These are phyloP conservation scores for Knipowitschia caucasica DNA, from an alignment of 2,797 vertebrate species.

Conservation along the genomic window DNA sequence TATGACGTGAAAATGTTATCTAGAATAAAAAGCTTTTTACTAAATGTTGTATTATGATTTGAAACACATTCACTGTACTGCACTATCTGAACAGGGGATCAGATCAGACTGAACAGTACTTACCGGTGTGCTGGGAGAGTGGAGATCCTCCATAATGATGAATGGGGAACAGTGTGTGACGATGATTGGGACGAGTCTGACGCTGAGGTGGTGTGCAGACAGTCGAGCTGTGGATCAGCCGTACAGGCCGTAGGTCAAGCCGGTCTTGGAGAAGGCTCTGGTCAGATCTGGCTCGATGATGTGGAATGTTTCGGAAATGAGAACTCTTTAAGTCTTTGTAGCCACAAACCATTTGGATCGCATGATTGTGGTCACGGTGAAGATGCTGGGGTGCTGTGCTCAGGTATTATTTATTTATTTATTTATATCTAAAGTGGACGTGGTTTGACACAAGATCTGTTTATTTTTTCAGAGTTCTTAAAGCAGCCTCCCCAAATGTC, in stretches of 20 bases:
- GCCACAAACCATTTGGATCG: rapidly evolving
- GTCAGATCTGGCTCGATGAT: background rate
- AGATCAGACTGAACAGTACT: no score
- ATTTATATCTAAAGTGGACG: background rate
- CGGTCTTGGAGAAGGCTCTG: constrained; percentile 4
- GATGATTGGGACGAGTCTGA: background rate
- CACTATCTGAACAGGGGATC: no score
- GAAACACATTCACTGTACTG: no score
- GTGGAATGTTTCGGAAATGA: constrained; percentile 13
- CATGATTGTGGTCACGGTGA: background rate
- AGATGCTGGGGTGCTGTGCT: constrained; percentile 24
- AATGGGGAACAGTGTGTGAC: constrained; percentile 33
- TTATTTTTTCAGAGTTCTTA: background rate
- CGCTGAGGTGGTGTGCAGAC: constrained; percentile 14
- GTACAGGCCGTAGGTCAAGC: rapidly evolving
- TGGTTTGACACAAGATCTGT: background rate
- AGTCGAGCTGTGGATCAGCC: constrained; percentile 9
- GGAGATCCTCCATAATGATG: background rate
- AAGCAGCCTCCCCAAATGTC: background rate
- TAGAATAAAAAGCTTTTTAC: no score
- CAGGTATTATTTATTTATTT: constrained; percentile 6
- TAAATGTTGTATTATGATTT: no score
- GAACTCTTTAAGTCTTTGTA: constrained; percentile 9
- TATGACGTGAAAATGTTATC: no score
- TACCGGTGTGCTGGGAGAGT: constrained; percentile 14